Percentiles rank a stretch among this genome's conserved stretches.
Evolutionary conservation across 2,113 vertebrate genomes (phyloP).

Genomic region (Atlantisia rogersi): DNA sequence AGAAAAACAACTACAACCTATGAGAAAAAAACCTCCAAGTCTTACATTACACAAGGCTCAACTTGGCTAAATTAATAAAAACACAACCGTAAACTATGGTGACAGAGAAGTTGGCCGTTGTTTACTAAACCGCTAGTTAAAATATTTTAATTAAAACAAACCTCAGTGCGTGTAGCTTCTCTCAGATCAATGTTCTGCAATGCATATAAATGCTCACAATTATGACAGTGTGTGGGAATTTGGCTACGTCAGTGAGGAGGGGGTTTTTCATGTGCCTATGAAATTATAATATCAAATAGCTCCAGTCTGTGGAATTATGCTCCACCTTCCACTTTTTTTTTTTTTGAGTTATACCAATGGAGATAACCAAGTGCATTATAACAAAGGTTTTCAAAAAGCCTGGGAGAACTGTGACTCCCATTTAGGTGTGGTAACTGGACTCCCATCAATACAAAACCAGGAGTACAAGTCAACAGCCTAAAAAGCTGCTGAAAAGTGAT

Average conservation of each 20-base stretch:
- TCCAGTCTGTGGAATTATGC: background rate
- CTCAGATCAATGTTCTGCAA: background rate
- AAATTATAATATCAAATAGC: constrained; percentile 6
- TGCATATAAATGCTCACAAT: background rate
- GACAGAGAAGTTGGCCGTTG: background rate
- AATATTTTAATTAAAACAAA: constrained; percentile 24
- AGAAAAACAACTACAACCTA: background rate
- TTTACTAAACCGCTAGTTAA: background rate
- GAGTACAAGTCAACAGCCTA: background rate
- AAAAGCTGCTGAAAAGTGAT: background rate
- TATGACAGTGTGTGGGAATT: background rate
- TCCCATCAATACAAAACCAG: background rate
- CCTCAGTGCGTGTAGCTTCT: background rate
- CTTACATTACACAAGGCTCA: background rate
- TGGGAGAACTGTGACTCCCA: background rate
- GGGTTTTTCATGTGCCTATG: background rate
- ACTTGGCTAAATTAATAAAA: background rate
- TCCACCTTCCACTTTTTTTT: background rate
- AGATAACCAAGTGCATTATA: background rate
- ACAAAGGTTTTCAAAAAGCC: background rate
- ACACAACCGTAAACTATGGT: background rate
- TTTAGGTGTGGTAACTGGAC: background rate
- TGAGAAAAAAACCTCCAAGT: background rate
- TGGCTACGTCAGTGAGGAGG: background rate
- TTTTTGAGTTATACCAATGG: background rate